Evolutionary conservation across 2,888 invertebrate genomes (phyloP), one percentile per base, ranked within the genome.

Genomic region (Limnephilus auricula): DNA sequence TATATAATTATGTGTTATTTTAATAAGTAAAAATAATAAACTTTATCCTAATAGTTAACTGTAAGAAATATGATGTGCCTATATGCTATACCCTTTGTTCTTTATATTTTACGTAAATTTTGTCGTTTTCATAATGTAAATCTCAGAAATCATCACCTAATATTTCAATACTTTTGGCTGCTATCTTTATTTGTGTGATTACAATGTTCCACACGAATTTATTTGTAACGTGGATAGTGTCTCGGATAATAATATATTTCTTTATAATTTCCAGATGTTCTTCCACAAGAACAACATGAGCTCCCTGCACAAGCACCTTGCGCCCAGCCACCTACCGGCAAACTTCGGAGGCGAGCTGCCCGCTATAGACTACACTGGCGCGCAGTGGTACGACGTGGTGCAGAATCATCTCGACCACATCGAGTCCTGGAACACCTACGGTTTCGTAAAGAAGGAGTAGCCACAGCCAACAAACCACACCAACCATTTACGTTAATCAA

Each of bases 281-380:
- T 98, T 98, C 97, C 98, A 98, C 94, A 98, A 98, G 25, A 96
- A 96, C 92, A 97, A 98, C 94, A 98, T 98, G 98, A 94, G 96
- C 65, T 97, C 97, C 0, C 96, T 98, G 6, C 98, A 98, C 94
- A 96, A 97, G 94, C 96, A 97, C 94, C 94, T 98, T 93, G 95
- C 96, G 0, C 96, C 97, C 0, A 96, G 96, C 50, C 96, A 97
- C 94, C 94, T 98, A 93, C 98, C 98, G 0, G 95, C 96, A 82
- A 97, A 98, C 95, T 98, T 98, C 94, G 98, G 97, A 92, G 98
- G 98, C 65, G 95, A 96, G 89, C 94, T 97, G 80, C 97, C 98
- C 0, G 96, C 96, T 94, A 97, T 98, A 92, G 96, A 98, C 95
- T 98, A 98, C 94, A 96, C 96, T 37, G 97, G 97, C 45, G 97